A percentile compares a stretch with the other conserved stretches of the same genome.
These are phyloP conservation scores for Eledona agricola DNA, from an alignment of 2,888 invertebrate species.

Conservation along the genomic window DNA sequence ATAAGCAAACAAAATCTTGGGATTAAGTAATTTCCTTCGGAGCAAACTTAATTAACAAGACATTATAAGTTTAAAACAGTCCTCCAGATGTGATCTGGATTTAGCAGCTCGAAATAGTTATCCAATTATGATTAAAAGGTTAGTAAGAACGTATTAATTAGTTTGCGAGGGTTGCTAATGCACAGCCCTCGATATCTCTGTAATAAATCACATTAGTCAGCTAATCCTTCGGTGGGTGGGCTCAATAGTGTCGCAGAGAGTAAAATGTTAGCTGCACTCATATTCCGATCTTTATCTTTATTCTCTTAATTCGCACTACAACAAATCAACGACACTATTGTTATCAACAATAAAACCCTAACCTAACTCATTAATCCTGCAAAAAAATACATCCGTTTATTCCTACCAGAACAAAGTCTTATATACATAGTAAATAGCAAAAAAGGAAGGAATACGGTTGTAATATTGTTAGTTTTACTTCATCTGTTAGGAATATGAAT, in stretches of 20 bases:
- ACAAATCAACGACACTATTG: too few relatives aligned
- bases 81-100: constrained; percentile 57
- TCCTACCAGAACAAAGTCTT: too few relatives aligned
- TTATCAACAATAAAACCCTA: too few relatives aligned
- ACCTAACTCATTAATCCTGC: too few relatives aligned
- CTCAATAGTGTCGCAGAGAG: constrained; percentile 48
- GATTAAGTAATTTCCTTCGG: constrained; percentile 42
- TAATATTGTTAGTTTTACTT: constrained; percentile 3
- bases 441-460: too few relatives aligned
- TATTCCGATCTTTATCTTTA: constrained; percentile 42
- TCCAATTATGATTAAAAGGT: constrained; percentile 65
- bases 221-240: constrained; percentile 55
- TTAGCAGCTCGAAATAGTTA: constrained; percentile 58
- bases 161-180: constrained; percentile 54
- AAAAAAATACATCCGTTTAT: too few relatives aligned
- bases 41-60: constrained; percentile 60
- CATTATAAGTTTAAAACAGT: constrained; percentile 57
- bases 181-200: constrained; percentile 58
- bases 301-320: too few relatives aligned
- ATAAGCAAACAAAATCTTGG: constrained; percentile 48
- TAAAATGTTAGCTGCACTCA: constrained; percentile 36
- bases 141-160: constrained; percentile 64
- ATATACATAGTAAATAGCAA: too few relatives aligned
- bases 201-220: constrained; percentile 62
- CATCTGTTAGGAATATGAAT: too few relatives aligned